Evolutionary conservation across 2,113 vertebrate genomes (phyloP).

Genomic region (human (Homo sapiens)): GRCh38 chr3:123776501-123777000

Average conservation of each 20-base stretch:
- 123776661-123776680: not conserved
- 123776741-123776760: not conserved
- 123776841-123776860: not conserved
- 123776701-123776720: not conserved
- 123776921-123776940: not conserved
- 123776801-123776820: not conserved
- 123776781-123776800: not conserved
- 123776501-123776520: constrained; percentile 51
- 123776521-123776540: constrained; percentile 24
- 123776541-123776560: not conserved
- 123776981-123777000: not conserved
- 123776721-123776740: not conserved
- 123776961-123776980: not conserved
- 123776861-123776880: not conserved
- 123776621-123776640: not conserved
- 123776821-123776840: not conserved
- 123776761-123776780: not conserved
- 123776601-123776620: not conserved
- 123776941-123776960: not conserved
- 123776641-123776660: not conserved
- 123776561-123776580: constrained; percentile 31
- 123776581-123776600: not conserved
- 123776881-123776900: not conserved
- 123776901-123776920: not conserved
- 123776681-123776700: not conserved